Evolutionary conservation across 1,140 invertebrate species (phyloP), one percentile per base, ranked within the genome.

Genomic region (Lepidurus apus): DNA sequence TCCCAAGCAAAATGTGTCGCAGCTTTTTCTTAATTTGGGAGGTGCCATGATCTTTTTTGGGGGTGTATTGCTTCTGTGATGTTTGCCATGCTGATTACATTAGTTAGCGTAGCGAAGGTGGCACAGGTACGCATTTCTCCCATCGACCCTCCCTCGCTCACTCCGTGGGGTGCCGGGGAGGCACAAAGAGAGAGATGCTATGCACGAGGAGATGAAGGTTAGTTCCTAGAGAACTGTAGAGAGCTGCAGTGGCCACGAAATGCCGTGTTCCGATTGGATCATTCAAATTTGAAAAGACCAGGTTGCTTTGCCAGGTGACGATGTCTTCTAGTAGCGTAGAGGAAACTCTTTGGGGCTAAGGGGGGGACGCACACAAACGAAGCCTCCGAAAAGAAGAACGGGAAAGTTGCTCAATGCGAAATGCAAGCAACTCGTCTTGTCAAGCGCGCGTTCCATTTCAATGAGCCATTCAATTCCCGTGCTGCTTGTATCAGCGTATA

Each of bases 221-320:
- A 65, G 17, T 65, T 13, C 21, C 17, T 65, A n/a, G 13, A n/a
- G 21, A 21, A 13, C 6, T 65, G 53, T 65, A 65, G 21, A 65
- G 21, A 1, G 53, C 34, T 34, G 34, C 34, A 34, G 53, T 65
- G 53, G 53, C 17, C 8, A 65, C 17, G 8, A 21, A 17, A 65
- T n/a, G 53, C 53, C 53, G 13, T 65, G 53, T 21, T 1, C 21
- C 53, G 17, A 65, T 65, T 65, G 53, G 53, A 65, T 13, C 53
- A 65, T 65, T 65, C 53, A 21, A 65, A 65, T 65, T 65, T 65
- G 53, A 65, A 65, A 65, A 65, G 53, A 65, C 53, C 53, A 65
- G 53, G 53, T 65, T 65, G 53, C 53, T 65, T 65, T 65, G 53
- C 53, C 13, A 65, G 53, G 53, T 21, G 53, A 17, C 53, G 53